Evolutionary conservation across 2,888 invertebrate species (phyloP), one percentile per base, ranked within the genome.

Genomic region (Melolontha melolontha): DNA sequence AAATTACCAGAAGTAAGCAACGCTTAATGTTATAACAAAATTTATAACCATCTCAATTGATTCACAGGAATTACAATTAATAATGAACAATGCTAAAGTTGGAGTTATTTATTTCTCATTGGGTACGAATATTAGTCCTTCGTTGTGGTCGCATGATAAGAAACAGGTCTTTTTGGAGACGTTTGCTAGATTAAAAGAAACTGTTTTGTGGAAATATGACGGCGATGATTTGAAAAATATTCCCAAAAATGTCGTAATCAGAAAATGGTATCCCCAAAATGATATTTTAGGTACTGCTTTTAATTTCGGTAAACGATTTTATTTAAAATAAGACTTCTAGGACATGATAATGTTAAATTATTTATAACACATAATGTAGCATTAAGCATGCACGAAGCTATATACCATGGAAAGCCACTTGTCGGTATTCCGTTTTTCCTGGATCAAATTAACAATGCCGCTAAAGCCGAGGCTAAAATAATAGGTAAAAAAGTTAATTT

Each of bases 251-350:
- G 80, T 83, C 0, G 75, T 77, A 62, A 59, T 80, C 2, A 67
- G 69, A 14, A 77, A 79, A 64, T 83, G 82, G 82, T 71, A 80
- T 10, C 80, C 83, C 0, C 84, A 83, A 70, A 79, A 78, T 57
- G 81, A 81, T 67, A 75, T 83, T 47, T 71, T 83, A 42, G 81
- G 71, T 22, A 22, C 1, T 4, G 22, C 2, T 22, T 22, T 22
- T 22, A 1, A 22, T 1, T 22, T 22, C 22, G 4, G 4, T 2
- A 22, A 22, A 4, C 4, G 4, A 22, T 22, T 22, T 22, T 22
- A 22, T 2, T 22, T 22, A 22, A 22, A 4, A 2, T 22, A 4
- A 1, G 22, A 22, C 4, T 22, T 22, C 4, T 22, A 22, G 22
- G 22, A 22, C 22, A 22, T 22, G 4, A 22, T 2, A 22, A 22